Base-by-base conservation (phyloP, 2,888 invertebrate genomes). In the Sinodicranocentrus sp. region DNA sequence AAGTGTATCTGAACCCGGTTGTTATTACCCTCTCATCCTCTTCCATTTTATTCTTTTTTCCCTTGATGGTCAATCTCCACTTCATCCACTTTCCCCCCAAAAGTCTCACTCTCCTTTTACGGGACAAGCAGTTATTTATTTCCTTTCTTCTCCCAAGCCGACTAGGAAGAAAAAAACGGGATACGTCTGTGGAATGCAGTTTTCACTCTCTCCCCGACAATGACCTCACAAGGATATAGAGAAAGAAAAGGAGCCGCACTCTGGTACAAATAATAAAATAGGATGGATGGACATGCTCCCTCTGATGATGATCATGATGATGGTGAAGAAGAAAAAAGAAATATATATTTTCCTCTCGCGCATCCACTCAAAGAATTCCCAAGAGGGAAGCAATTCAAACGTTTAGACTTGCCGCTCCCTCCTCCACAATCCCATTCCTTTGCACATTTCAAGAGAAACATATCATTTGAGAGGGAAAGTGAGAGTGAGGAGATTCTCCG, bases 41-140 rank as follows among this genome's bases (percentile, higher is more conserved):
- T 54, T 67, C 25, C 25, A 15, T 67, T 59, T 59, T 15, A 5
- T 25, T 5, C 23, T 13, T 44, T 65, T 44, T 33, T 68, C 59
- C 48, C 67, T 84, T 84, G 83, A 84, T 84, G 73, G 83, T 73
- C 83, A 84, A 84, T 78, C 78, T 77, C 57, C 54, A 76, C 65
- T 76, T 76, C 59, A 63, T 75, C 65, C n/a, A 71, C 71, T 70
- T 80, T 65, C 33, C 44, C 28, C 15, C 57, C 2, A 3, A 19
- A 23, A 8, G 21, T 3, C 28, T 10, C 61, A 26, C 61, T 44
- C 43, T 48, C 26, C 70, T 72, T 71, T 63, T 3, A 17, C 63
- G 17, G 33, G 33, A 26, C n/a, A 28, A 5, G 33, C 3, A 26
- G 57, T 52, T 52, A 52, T 3, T 52, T 52, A 52, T 52, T 52